Percentiles rank a stretch among this genome's conserved stretches.
phyloP scores from a whole-genome alignment of 2,888 invertebrate genomes.

The Rugalucina vietnamica region DNA sequence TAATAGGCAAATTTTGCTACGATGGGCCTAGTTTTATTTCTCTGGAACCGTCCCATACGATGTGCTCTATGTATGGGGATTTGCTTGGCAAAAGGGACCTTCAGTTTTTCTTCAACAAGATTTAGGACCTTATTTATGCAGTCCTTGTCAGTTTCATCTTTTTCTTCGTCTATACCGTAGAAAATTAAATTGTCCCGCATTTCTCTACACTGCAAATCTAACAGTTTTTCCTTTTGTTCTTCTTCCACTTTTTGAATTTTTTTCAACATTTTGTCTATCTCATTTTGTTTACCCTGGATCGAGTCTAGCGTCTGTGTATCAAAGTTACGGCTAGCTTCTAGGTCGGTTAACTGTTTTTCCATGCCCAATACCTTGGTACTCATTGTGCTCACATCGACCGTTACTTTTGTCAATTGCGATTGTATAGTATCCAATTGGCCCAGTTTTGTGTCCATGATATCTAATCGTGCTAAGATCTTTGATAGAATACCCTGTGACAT shows the following conservation, averaged over 20 bases:
- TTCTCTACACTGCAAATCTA: not conserved
- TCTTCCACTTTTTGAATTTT: not conserved
- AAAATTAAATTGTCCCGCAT: not conserved
- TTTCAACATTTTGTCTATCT: too few relatives aligned
- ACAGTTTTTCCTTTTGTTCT: not conserved
- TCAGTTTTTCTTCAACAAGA: not conserved
- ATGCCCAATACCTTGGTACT: not conserved
- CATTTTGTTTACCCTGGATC: too few relatives aligned
- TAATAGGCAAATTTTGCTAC: not conserved
- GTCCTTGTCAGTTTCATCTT: not conserved
- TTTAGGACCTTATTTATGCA: not conserved
- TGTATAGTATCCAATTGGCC: not conserved
- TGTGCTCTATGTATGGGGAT: not conserved
- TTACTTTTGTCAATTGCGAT: not conserved
- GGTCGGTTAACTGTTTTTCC: not conserved
- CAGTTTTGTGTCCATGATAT: not conserved
- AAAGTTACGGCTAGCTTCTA: too few relatives aligned
- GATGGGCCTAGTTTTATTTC: not conserved
- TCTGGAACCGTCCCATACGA: not conserved
- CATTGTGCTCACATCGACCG: not conserved
- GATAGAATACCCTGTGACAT: not conserved
- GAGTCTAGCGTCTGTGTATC: too few relatives aligned
- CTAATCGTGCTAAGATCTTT: not conserved
- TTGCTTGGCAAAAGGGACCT: not conserved
- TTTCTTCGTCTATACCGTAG: not conserved